A percentile compares a stretch with the other conserved stretches of the same genome.
These are phyloP conservation scores for Trichogramma pretiosum DNA, from an alignment of 1,140 invertebrate species.

Conservation along the genomic window DNA sequence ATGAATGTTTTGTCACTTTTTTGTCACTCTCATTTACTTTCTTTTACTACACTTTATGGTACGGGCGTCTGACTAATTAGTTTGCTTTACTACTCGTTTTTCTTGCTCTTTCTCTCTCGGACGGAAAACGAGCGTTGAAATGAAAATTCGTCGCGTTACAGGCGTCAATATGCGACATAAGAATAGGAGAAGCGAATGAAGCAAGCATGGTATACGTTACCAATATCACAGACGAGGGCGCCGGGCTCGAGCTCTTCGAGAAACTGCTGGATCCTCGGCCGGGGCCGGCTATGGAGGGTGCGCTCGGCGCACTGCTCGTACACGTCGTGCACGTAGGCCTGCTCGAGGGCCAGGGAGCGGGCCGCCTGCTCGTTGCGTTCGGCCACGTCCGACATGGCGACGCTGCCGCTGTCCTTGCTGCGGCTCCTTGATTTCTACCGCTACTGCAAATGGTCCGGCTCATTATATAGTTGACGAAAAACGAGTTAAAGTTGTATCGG, in stretches of 20 bases:
- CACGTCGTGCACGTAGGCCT: conserved; percentile 90
- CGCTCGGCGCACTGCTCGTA: conserved; percentile 78
- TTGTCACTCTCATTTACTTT: no score
- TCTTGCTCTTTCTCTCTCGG: neutral
- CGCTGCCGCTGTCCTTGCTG: neutral
- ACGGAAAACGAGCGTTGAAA: no score
- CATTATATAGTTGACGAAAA: neutral
- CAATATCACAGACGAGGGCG: conserved; percentile 85
- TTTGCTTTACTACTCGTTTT: neutral
- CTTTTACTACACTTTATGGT: no score
- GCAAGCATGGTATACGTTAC: no score
- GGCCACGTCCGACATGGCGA: conserved; percentile 35
- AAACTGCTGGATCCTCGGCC: conserved; percentile 80
- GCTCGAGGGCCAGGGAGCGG: conserved; percentile 76
- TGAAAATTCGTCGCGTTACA: conserved; percentile 11
- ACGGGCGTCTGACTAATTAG: no score
- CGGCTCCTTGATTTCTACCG: conserved; percentile 3
- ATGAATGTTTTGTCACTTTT: no score
- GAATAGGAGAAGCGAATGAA: conserved; percentile 4
- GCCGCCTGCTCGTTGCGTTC: conserved; percentile 55
- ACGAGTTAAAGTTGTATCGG: neutral
- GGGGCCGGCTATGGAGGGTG: conserved; percentile 56
- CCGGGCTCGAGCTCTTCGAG: conserved; percentile 79
- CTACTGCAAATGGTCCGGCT: conserved; percentile 32
- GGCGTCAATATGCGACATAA: conserved; percentile 8